phyloP scores from a whole-genome alignment of 2,888 invertebrate genomes.

The Macrophya annulata region DNA sequence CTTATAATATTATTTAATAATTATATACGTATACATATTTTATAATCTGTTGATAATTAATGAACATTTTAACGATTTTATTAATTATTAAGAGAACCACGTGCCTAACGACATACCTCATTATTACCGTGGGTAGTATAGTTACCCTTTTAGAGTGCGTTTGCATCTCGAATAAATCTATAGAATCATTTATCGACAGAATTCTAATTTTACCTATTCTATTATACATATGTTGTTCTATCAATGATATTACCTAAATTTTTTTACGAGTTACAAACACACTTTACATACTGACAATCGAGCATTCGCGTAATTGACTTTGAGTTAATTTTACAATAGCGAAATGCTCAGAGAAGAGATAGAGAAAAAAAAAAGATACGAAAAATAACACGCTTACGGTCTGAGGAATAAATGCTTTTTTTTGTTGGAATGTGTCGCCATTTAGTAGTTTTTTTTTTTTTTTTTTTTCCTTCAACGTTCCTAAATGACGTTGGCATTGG shows the following conservation, averaged over 20 bases:
- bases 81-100: conserved; percentile 63
- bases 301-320: conserved; percentile 71
- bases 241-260: conserved; percentile 6
- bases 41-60: conserved; percentile 62
- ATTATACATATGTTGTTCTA: conserved; percentile 13
- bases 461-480: neutral
- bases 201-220: conserved; percentile 1
- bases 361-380: neutral
- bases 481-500: conserved; percentile 46
- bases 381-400: conserved; percentile 62
- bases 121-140: conserved; percentile 67
- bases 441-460: conserved; percentile 61
- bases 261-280: conserved; percentile 39
- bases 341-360: conserved; percentile 20
- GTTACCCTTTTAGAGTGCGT: conserved; percentile 70
- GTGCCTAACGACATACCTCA: conserved; percentile 77
- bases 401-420: conserved; percentile 63
- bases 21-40: conserved; percentile 63
- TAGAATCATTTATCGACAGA: conserved; percentile 19
- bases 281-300: conserved; percentile 13
- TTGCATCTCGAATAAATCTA: conserved; percentile 59
- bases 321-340: conserved; percentile 68
- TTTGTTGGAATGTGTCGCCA: conserved; percentile 63
- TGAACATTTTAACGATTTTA: conserved; percentile 64
- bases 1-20: conserved; percentile 71